Percentiles rank a stretch among this genome's conserved stretches.
Evolutionary conservation across 2,888 invertebrate genomes (phyloP).

Genomic region (Pediacus dermestoides): DNA sequence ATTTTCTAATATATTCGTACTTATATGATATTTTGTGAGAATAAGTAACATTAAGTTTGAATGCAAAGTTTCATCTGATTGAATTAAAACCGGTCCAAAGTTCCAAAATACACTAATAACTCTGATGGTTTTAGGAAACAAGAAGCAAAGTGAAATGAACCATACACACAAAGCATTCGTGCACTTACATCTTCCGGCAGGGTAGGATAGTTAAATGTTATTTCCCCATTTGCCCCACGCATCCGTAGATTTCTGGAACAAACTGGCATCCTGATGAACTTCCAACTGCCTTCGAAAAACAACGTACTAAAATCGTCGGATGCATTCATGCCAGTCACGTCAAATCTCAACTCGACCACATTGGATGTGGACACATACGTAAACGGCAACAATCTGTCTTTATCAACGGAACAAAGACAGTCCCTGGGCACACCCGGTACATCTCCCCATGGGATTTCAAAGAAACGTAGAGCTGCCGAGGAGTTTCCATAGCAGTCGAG

Average conservation of each 20-base stretch:
- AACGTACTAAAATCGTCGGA: conserved; percentile 81
- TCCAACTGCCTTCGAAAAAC: conserved; percentile 80
- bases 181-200: conserved; percentile 40
- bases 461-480: conserved; percentile 67
- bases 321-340: conserved; percentile 78
- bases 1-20: background rate
- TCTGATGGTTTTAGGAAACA: too few relatives aligned
- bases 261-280: conserved; percentile 67
- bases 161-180: too few relatives aligned
- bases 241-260: conserved; percentile 69
- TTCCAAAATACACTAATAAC: too few relatives aligned
- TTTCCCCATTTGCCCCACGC: conserved; percentile 73
- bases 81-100: too few relatives aligned
- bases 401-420: conserved; percentile 69
- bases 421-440: conserved; percentile 71
- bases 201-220: conserved; percentile 55
- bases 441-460: conserved; percentile 72
- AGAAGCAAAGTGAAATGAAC: too few relatives aligned
- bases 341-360: conserved; percentile 77
- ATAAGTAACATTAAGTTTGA: too few relatives aligned
- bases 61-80: too few relatives aligned
- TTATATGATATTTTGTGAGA: background rate
- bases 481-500: conserved; percentile 69
- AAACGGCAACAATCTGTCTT: conserved; percentile 57
- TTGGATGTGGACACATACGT: conserved; percentile 74